Conservation (phyloP, 2,888 invertebrate genomes). For the Apamea anceps region DNA sequence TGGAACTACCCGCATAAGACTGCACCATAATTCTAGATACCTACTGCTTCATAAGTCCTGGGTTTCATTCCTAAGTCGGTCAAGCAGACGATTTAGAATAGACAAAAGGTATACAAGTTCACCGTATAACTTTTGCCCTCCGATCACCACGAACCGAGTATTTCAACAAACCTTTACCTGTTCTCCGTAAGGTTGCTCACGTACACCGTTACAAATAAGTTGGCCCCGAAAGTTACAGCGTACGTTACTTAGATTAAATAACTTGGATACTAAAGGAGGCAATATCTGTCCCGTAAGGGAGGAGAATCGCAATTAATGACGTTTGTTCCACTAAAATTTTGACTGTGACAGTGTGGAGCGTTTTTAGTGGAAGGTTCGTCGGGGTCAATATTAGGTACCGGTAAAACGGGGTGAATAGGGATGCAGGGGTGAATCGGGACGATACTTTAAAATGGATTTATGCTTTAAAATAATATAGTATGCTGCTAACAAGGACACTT, state of each 20-base stretch:
- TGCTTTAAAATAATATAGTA: too few relatives aligned
- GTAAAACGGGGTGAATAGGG: too few relatives aligned
- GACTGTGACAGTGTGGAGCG: constrained; percentile 42
- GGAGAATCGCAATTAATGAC: constrained; percentile 63
- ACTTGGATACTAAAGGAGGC: constrained; percentile 68
- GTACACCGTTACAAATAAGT: constrained; percentile 66
- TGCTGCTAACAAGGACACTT: too few relatives aligned
- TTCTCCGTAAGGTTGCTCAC: constrained; percentile 57
- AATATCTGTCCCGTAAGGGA: constrained; percentile 68
- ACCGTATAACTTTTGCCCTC: constrained; percentile 32
- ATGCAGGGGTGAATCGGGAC: too few relatives aligned
- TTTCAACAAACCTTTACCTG: constrained; percentile 59
- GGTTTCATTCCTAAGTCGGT: constrained; percentile 3
- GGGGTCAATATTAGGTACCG: not conserved
- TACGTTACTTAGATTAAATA: constrained; percentile 71
- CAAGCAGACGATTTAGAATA: constrained; percentile 13
- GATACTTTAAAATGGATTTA: too few relatives aligned
- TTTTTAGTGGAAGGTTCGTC: constrained; percentile 24
- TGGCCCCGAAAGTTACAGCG: constrained; percentile 64
- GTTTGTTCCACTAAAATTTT: constrained; percentile 67
- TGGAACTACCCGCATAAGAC: not conserved
- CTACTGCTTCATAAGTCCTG: not conserved
- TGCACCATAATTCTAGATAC: not conserved
- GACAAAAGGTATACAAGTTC: constrained; percentile 23
- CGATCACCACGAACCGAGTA: constrained; percentile 44